Evolutionary conservation across 2,888 invertebrate genomes (phyloP).

Genomic region (Machimus rusticus): DNA sequence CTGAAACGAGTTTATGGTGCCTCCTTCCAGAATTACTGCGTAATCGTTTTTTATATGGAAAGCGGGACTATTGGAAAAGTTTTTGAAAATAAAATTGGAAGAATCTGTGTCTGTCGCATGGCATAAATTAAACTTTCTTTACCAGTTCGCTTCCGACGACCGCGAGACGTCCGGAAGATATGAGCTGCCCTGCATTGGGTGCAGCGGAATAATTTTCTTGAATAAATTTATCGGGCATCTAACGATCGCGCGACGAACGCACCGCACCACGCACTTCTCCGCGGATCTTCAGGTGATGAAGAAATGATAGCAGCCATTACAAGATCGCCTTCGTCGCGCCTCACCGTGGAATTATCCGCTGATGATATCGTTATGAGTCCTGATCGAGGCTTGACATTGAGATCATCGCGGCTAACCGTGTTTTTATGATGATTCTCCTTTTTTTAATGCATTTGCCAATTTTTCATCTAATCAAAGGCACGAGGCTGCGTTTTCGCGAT

Average conservation of each 20-base stretch:
- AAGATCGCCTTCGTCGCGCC: background rate
- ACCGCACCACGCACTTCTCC: background rate
- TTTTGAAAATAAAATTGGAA: background rate
- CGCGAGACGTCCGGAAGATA: background rate
- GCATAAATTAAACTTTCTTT: background rate
- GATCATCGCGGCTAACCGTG: background rate
- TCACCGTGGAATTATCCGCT: background rate
- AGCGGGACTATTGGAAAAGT: background rate
- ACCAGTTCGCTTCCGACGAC: background rate
- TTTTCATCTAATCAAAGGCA: background rate
- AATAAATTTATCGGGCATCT: background rate
- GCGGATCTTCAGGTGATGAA: background rate
- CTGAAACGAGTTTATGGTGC: background rate
- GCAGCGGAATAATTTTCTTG: background rate
- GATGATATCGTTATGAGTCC: background rate
- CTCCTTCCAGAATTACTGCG: background rate
- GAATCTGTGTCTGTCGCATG: background rate
- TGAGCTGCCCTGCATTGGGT: background rate
- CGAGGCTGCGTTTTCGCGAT: background rate
- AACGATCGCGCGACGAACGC: background rate
- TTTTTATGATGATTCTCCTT: background rate
- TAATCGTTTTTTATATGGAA: background rate
- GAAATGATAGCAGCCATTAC: background rate
- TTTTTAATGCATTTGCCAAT: background rate
- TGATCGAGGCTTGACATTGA: background rate